phyloP scores from a whole-genome alignment of 2,797 vertebrate genomes.

The Myotis vivesi region DNA sequence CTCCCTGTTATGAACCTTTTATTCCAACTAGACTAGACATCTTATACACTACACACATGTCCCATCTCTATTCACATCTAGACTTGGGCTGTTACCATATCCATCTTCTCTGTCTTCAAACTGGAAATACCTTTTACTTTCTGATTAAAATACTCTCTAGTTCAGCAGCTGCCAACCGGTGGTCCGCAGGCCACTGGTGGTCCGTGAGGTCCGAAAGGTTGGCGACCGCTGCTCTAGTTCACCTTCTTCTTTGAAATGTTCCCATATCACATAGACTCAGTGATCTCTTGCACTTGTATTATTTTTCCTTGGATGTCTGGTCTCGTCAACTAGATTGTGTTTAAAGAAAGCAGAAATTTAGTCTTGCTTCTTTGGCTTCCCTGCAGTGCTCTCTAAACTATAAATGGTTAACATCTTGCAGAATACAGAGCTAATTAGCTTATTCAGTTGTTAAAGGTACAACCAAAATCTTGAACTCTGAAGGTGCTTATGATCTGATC shows the following conservation, averaged over 20 bases:
- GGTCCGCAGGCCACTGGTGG: too few species aligned
- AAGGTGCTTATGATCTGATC: conserved; percentile 1
- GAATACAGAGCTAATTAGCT: conserved; percentile 48
- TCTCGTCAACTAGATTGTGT: conserved; percentile 42
- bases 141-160: background rate
- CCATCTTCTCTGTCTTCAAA: background rate
- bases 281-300: background rate
- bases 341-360: conserved; percentile 49
- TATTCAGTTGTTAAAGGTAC: conserved; percentile 5
- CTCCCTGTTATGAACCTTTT: conserved; percentile 20
- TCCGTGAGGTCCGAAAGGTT: too few species aligned
- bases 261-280: background rate
- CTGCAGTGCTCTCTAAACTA: background rate
- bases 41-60: background rate
- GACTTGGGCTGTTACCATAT: background rate
- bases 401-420: conserved; percentile 15
- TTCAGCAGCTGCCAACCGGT: too few species aligned
- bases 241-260: conserved; percentile 26
- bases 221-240: background rate
- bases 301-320: conserved; percentile 23
- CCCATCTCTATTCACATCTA: background rate
- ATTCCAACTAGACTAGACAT: background rate
- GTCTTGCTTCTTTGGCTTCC: conserved; percentile 43
- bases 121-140: conserved; percentile 33
- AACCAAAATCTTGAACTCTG: conserved; percentile 25